phyloP scores from a whole-genome alignment of 2,888 invertebrate species.

The Sepiola atlantica region DNA sequence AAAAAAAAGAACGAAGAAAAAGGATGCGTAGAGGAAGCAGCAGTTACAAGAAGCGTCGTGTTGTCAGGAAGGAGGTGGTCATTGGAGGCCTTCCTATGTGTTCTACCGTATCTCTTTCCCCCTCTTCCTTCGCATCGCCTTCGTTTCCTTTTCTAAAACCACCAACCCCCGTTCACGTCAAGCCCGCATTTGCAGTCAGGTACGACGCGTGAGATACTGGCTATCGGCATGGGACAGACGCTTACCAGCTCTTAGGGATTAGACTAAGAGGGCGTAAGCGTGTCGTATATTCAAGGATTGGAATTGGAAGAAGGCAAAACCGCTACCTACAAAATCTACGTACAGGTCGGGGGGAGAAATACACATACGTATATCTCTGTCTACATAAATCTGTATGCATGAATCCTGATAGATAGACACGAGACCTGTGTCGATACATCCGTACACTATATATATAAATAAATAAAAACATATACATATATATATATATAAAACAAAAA shows the following conservation, averaged over 20 bases:
- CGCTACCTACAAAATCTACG: not conserved
- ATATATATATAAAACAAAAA: not conserved
- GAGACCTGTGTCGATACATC: not conserved
- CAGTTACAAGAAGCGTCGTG: not conserved
- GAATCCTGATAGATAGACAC: not conserved
- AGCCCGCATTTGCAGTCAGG: not conserved
- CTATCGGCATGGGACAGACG: not conserved
- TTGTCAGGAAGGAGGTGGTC: not conserved
- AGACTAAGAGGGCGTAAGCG: not conserved
- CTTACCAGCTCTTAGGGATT: not conserved
- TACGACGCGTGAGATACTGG: not conserved
- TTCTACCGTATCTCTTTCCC: no score
- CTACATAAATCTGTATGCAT: not conserved
- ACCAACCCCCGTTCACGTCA: not conserved
- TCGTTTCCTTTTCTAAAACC: not conserved
- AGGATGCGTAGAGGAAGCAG: not conserved
- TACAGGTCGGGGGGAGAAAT: not conserved
- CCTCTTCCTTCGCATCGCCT: not conserved
- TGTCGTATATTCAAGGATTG: not conserved
- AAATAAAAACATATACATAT: not conserved
- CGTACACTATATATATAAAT: not conserved
- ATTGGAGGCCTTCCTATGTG: not conserved
- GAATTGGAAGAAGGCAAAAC: no score
- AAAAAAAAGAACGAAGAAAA: not conserved
- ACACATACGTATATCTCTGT: not conserved